Conservation (phyloP, 2,113 vertebrate genomes). For the Pomatostomus ruficeps region DNA sequence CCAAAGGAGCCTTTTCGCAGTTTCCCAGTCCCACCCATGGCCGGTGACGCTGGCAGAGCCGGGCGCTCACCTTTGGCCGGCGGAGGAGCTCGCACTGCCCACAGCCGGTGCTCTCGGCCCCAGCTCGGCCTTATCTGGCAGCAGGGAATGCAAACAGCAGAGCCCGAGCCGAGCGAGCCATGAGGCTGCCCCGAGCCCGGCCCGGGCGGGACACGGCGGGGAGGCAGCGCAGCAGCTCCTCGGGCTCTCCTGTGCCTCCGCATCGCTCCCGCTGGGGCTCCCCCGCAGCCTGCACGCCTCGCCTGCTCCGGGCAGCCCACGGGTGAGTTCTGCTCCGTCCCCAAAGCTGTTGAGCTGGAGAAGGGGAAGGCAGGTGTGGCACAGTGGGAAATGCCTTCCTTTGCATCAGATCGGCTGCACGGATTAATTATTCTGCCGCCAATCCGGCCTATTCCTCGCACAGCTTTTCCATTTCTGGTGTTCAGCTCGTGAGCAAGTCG, state of each 20-base stretch:
- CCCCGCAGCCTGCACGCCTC: accelerated
- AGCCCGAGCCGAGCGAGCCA: not conserved
- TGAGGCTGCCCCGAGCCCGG: not conserved
- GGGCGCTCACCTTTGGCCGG: not conserved
- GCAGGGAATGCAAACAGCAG: not conserved
- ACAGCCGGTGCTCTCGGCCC: not conserved
- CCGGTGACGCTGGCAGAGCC: accelerated
- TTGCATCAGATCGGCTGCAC: accelerated
- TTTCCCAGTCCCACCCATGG: not conserved
- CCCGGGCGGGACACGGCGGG: not conserved
- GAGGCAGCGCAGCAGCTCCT: not conserved
- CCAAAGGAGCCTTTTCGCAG: not conserved
- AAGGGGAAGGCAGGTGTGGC: not conserved
- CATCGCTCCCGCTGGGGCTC: not conserved
- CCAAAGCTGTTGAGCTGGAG: accelerated
- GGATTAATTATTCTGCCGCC: not conserved
- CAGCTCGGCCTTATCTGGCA: slow-evolving; percentile 28
- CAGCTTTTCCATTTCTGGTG: not conserved
- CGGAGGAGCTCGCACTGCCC: accelerated
- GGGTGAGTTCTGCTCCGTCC: slow-evolving; percentile 18
- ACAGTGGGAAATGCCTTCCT: accelerated
- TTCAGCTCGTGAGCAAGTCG: not conserved
- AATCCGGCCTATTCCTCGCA: accelerated
- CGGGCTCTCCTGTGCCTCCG: accelerated
- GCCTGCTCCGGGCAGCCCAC: not conserved